A percentile compares a stretch with the other conserved stretches of the same genome.
phyloP scores from a whole-genome alignment of 2,797 vertebrate species.

The Pygocentrus nattereri region DNA sequence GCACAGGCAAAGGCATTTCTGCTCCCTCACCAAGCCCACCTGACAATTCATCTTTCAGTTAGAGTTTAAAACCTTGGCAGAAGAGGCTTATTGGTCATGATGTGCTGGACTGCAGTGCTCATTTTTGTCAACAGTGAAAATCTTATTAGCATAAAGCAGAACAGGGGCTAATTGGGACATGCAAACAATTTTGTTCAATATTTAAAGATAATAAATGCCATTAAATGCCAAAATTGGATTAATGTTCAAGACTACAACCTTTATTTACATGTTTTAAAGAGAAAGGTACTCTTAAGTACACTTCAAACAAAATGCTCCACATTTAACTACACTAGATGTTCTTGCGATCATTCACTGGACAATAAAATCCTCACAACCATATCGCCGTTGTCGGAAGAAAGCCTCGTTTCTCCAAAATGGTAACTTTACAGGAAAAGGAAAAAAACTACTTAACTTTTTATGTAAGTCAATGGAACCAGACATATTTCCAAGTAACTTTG shows the following conservation, averaged over 20 bases:
- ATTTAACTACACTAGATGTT: background rate
- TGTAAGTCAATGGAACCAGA: too few species aligned
- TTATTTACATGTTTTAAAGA: background rate
- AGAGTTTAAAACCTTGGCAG: conserved; percentile 67
- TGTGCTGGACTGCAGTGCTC: background rate
- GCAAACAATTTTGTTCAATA: background rate
- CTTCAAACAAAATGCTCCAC: background rate
- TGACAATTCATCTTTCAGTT: conserved; percentile 72
- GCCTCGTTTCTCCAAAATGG: too few species aligned
- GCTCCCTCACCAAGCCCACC: conserved; percentile 66
- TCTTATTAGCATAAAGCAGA: background rate
- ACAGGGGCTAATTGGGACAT: background rate
- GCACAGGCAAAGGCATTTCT: conserved; percentile 69
- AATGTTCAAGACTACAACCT: background rate
- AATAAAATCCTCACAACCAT: background rate
- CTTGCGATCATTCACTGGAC: background rate
- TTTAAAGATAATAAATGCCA: background rate
- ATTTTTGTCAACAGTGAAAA: conserved; percentile 5
- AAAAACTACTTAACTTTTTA: too few species aligned
- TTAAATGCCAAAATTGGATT: background rate
- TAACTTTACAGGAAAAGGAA: too few species aligned
- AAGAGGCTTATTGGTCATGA: conserved; percentile 25
- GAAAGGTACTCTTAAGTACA: background rate
- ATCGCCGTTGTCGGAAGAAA: too few species aligned
- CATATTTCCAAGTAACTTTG: too few species aligned